Conservation (phyloP, 1,140 invertebrate genomes). For the Macrotrachela quadricornifera region DNA sequence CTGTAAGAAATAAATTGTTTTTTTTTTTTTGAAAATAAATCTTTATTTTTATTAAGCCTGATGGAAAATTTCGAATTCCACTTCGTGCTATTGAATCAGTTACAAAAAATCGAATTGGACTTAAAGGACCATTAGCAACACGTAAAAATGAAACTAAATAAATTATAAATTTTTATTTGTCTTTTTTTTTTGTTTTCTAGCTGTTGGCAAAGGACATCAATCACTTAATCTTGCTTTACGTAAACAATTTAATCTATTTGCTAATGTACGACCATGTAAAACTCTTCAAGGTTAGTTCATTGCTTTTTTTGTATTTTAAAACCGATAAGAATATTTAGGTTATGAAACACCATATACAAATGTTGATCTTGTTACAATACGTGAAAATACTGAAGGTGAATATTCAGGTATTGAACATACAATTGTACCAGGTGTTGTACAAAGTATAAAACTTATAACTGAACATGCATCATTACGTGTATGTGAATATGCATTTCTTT, state of each 20-base stretch:
- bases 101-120: conserved; percentile 81
- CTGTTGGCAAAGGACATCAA: conserved; percentile 92
- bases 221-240: conserved; percentile 88
- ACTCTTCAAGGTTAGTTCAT: conserved; percentile 51
- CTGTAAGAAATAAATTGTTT: conserved; percentile 23
- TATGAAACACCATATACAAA: conserved; percentile 93
- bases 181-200: no score
- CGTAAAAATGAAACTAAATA: no score
- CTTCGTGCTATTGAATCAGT: conserved; percentile 90
- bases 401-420: conserved; percentile 99
- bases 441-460: conserved; percentile 97
- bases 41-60: conserved; percentile 18
- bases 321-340: not conserved
- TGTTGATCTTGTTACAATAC: conserved; percentile 92
- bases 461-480: conserved; percentile 84
- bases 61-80: conserved; percentile 91
- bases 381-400: conserved; percentile 99
- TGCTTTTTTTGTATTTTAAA: no score
- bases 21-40: no score
- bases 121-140: conserved; percentile 54
- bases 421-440: conserved; percentile 94
- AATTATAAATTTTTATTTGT: no score
- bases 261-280: conserved; percentile 90
- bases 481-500: conserved; percentile 93
- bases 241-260: conserved; percentile 95